Conservation (phyloP, 2,888 invertebrate genomes). For the Parnassius smintheus region DNA sequence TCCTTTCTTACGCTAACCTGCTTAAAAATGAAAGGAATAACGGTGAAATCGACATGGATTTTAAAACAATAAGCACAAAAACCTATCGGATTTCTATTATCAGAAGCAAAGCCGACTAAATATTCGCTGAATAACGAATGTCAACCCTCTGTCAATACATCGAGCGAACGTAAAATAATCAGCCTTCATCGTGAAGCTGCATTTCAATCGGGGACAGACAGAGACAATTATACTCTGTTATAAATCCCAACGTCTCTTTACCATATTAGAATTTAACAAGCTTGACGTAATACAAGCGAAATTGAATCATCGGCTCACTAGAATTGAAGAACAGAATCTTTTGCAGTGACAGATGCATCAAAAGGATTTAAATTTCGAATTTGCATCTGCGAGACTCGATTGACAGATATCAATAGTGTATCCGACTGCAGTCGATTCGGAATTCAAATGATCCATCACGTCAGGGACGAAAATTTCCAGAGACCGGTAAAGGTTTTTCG, state of each 20-base stretch:
- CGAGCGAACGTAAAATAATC: conserved; percentile 28
- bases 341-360: conserved; percentile 19
- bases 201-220: conserved; percentile 40
- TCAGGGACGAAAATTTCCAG: background rate
- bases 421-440: conserved; percentile 15
- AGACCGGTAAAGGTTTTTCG: too few species aligned
- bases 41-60: conserved; percentile 1
- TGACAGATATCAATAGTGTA: conserved; percentile 40
- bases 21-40: background rate
- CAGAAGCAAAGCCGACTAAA: conserved; percentile 8
- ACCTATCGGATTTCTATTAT: conserved; percentile 10
- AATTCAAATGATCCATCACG: conserved; percentile 21
- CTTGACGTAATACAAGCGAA: background rate
- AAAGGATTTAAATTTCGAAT: conserved; percentile 38
- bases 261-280: conserved; percentile 40
- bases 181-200: conserved; percentile 31
- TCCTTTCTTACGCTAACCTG: background rate
- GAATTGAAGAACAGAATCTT: conserved; percentile 6
- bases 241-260: conserved; percentile 51
- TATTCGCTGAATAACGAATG: conserved; percentile 9
- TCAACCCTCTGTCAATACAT: conserved; percentile 12
- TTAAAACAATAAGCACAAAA: conserved; percentile 5
- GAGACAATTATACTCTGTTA: conserved; percentile 52
- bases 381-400: conserved; percentile 42
- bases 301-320: background rate